A percentile compares a stretch with the other conserved stretches of the same genome.
Evolutionary conservation across 2,888 invertebrate genomes (phyloP).

Genomic region (Caenorhabditis becei): DNA sequence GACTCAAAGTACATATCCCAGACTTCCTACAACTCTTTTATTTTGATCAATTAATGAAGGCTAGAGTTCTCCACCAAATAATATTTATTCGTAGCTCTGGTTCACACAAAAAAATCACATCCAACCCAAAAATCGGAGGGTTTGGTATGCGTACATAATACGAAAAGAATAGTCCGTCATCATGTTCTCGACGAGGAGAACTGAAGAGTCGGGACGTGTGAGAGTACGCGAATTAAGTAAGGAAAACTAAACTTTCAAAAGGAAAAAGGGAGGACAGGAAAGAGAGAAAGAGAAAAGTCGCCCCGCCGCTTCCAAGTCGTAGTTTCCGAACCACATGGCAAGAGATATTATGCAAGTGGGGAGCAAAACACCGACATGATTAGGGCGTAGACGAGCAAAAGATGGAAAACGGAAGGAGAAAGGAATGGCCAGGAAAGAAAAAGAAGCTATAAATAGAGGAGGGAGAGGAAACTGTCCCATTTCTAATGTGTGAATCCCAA

Average conservation of each 20-base stretch:
- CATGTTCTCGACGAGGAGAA: slow-evolving; percentile 52
- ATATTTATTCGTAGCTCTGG: slow-evolving; percentile 22
- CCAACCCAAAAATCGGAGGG: slow-evolving; percentile 22
- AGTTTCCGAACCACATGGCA: slow-evolving; percentile 17
- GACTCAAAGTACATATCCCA: too few species aligned
- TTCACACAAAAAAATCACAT: slow-evolving; percentile 30
- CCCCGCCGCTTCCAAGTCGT: slow-evolving; percentile 5
- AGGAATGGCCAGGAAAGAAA: slow-evolving; percentile 42
- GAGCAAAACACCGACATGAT: slow-evolving; percentile 5
- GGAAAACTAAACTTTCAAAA: slow-evolving; percentile 41
- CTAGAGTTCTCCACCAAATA: slow-evolving; percentile 35
- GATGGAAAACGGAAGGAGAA: slow-evolving; percentile 10
- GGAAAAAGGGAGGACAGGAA: slow-evolving; percentile 17
- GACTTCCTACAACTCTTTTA: not conserved
- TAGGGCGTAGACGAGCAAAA: slow-evolving; percentile 20
- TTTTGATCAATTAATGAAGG: not conserved
- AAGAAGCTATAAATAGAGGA: slow-evolving; percentile 46
- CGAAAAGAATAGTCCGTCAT: slow-evolving; percentile 8
- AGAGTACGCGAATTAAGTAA: slow-evolving; percentile 42
- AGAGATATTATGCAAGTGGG: not conserved
- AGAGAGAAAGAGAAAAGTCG: slow-evolving; percentile 12
- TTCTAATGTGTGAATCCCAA: slow-evolving; percentile 51
- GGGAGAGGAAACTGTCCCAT: slow-evolving; percentile 16
- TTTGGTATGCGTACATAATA: slow-evolving; percentile 37
- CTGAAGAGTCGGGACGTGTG: slow-evolving; percentile 42